phyloP scores from a whole-genome alignment of 2,888 invertebrate species.

The Andrena bucephala region DNA sequence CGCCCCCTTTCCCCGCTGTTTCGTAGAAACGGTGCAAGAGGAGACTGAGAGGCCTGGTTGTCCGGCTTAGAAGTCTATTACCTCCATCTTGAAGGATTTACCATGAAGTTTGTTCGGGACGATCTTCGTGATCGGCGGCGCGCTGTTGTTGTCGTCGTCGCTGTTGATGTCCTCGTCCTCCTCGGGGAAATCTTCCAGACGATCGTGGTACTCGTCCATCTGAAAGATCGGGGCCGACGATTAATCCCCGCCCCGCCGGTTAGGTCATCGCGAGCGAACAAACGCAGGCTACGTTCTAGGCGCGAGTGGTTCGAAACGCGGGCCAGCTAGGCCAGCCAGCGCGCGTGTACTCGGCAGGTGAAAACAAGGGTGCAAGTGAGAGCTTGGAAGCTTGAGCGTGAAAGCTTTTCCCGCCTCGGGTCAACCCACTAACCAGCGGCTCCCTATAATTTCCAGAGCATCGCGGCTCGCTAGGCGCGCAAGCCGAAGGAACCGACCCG shows the following conservation, averaged over 20 bases:
- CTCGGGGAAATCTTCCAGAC: conserved; percentile 84
- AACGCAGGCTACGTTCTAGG: conserved; percentile 37
- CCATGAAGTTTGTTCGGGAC: conserved; percentile 82
- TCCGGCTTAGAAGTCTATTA: conserved; percentile 72
- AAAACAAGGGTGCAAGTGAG: conserved; percentile 24
- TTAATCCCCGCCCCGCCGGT: too few species aligned
- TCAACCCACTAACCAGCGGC: neutral
- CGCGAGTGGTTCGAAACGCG: conserved; percentile 27
- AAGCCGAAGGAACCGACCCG: conserved; percentile 5
- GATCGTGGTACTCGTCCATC: conserved; percentile 86
- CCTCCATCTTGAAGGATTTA: conserved; percentile 87
- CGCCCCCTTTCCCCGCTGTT: neutral
- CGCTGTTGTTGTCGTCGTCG: conserved; percentile 82
- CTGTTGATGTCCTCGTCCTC: conserved; percentile 85
- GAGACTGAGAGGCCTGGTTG: conserved; percentile 10
- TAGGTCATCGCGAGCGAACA: conserved; percentile 16
- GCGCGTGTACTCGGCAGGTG: too few species aligned
- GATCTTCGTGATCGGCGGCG: conserved; percentile 81
- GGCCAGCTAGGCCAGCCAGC: conserved; percentile 4
- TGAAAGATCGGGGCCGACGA: conserved; percentile 69
- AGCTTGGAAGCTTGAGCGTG: conserved; percentile 19
- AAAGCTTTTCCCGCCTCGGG: conserved; percentile 9
- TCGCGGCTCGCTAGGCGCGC: neutral
- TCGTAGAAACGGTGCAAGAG: neutral
- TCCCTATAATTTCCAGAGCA: neutral